Conservation (phyloP, 2,888 invertebrate genomes). For the Xestia xanthographa region DNA sequence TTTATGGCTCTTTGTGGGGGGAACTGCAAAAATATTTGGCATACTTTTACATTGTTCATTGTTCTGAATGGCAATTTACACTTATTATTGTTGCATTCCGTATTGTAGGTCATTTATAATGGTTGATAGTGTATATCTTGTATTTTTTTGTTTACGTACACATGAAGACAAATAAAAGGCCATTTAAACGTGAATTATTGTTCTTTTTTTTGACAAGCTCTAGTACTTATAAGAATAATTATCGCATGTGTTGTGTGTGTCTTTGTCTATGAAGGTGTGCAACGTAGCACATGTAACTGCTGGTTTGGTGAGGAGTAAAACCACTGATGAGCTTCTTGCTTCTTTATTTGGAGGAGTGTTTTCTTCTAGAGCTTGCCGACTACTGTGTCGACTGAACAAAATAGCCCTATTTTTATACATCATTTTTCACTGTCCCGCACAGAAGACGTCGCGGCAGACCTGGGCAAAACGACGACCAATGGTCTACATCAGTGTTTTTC, state of each 20-base stretch:
- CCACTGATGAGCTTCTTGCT: no score
- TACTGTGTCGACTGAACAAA: no score
- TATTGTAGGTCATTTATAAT: slow-evolving; percentile 41
- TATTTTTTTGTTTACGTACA: slow-evolving; percentile 24
- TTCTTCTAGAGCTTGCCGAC: no score
- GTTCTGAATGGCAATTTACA: slow-evolving; percentile 59
- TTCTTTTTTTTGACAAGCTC: background rate
- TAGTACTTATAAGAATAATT: background rate
- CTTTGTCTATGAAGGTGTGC: no score
- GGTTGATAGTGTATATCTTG: slow-evolving; percentile 35
- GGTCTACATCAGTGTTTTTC: no score
- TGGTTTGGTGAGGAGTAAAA: no score
- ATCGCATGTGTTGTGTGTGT: no score
- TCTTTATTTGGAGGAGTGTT: no score
- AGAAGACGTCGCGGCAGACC: background rate
- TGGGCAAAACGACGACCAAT: background rate
- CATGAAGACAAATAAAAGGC: slow-evolving; percentile 28
- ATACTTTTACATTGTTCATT: slow-evolving; percentile 68
- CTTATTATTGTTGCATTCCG: slow-evolving; percentile 49
- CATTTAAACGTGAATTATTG: slow-evolving; percentile 18
- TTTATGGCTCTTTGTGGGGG: slow-evolving; percentile 69
- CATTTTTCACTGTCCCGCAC: no score
- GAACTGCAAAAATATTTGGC: slow-evolving; percentile 67
- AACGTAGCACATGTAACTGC: no score
- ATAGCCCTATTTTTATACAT: no score